Evolutionary conservation across 2,113 vertebrate species (phyloP).

Genomic region (Ammodytes marinus): DNA sequence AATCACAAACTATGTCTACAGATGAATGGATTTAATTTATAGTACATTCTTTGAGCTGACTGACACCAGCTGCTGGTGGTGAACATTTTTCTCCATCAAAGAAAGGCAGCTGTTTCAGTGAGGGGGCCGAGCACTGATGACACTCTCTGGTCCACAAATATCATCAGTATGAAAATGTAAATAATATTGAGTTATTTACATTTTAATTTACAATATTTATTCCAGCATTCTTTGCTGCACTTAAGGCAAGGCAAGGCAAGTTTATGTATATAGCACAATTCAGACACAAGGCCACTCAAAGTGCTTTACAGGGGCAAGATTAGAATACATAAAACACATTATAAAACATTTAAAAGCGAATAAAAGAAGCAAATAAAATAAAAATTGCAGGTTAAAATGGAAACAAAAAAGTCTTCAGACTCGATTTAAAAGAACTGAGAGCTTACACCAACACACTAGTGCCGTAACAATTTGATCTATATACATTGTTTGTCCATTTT

Average conservation of each 20-base stretch:
- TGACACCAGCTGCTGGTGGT: constrained; percentile 60
- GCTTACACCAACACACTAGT: too few species aligned
- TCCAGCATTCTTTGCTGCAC: not conserved
- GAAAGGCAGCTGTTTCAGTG: constrained; percentile 73
- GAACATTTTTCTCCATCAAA: constrained; percentile 59
- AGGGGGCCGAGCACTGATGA: constrained; percentile 53
- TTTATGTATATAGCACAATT: too few species aligned
- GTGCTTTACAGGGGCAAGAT: too few species aligned
- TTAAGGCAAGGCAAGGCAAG: too few species aligned
- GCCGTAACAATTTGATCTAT: not conserved
- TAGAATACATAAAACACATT: not conserved
- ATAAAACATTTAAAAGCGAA: too few species aligned
- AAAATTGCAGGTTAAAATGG: too few species aligned
- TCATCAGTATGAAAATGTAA: not conserved
- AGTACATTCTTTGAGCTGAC: constrained; percentile 52
- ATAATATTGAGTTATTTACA: constrained; percentile 3
- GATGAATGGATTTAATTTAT: constrained; percentile 26
- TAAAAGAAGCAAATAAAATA: too few species aligned
- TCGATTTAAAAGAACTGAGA: too few species aligned
- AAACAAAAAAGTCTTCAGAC: too few species aligned
- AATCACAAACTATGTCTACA: not conserved
- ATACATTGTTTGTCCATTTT: not conserved
- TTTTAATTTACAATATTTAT: not conserved
- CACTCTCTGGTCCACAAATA: constrained; percentile 50
- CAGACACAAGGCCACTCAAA: too few species aligned